Conservation (phyloP, 1,140 invertebrate species). For the Caerostris extrusa region DNA sequence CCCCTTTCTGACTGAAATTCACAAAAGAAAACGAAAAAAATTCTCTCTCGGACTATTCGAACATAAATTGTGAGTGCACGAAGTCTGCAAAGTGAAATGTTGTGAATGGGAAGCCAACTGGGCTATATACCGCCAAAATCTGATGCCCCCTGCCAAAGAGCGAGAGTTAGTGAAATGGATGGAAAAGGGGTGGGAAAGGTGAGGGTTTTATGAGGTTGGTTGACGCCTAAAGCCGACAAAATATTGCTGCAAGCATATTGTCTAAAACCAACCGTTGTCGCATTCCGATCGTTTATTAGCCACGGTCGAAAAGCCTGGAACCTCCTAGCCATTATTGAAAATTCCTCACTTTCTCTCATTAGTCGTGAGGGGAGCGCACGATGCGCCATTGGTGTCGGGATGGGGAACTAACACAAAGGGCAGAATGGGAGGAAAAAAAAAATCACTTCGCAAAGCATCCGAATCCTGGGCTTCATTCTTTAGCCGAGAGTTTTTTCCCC, state of each 20-base stretch:
- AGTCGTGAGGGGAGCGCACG: constrained; percentile 48
- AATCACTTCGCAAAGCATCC: constrained; percentile 34
- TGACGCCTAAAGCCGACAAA: constrained; percentile 78
- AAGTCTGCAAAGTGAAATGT: neutral
- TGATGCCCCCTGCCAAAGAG: neutral
- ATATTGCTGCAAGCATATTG: constrained; percentile 78
- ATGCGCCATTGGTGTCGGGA: constrained; percentile 35
- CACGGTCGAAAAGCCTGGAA: constrained; percentile 59
- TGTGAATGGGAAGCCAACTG: constrained; percentile 25
- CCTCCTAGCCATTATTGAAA: constrained; percentile 78
- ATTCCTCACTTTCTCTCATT: constrained; percentile 77
- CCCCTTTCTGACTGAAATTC: neutral
- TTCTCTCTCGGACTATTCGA: neutral
- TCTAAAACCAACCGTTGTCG: constrained; percentile 78
- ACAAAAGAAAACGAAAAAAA: neutral
- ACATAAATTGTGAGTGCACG: too few species aligned
- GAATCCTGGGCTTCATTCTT: constrained; percentile 46
- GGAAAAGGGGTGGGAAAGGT: constrained; percentile 69
- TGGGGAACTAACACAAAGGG: constrained; percentile 64
- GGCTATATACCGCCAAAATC: constrained; percentile 59
- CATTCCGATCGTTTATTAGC: constrained; percentile 78
- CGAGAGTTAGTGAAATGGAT: constrained; percentile 64
- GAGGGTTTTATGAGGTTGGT: constrained; percentile 77
- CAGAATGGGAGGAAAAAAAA: constrained; percentile 38
- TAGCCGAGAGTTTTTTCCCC: constrained; percentile 1